phyloP scores from a whole-genome alignment of 2,113 vertebrate species.

The Salvelinus fontinalis region DNA sequence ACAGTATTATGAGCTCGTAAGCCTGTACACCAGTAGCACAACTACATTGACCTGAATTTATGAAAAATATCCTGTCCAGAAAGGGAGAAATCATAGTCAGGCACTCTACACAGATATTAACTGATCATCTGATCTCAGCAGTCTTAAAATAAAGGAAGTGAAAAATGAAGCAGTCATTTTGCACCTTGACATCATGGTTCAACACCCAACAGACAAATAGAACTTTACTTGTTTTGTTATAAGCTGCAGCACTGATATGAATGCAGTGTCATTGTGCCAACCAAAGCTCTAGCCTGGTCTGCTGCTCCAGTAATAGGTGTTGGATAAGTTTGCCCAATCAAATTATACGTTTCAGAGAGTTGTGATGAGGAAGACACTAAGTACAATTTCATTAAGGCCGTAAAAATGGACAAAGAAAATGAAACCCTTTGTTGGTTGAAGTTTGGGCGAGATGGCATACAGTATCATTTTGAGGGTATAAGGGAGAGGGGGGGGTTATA shows the following conservation, averaged over 20 bases:
- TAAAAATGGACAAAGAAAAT: slow-evolving; percentile 30
- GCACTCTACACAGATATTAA: not conserved
- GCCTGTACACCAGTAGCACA: not conserved
- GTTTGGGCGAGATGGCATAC: slow-evolving; percentile 40
- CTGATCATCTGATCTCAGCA: not conserved
- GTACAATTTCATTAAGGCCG: slow-evolving; percentile 27
- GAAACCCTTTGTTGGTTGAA: slow-evolving; percentile 20
- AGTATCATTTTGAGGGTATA: slow-evolving; percentile 56
- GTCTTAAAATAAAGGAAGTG: not conserved
- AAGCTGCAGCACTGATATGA: not conserved
- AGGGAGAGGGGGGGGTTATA: slow-evolving; percentile 39
- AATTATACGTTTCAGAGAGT: not conserved
- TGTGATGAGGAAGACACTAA: slow-evolving; percentile 8
- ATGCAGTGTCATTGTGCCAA: not conserved
- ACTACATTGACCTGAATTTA: not conserved
- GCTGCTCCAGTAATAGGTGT: not conserved
- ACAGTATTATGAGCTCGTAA: not conserved
- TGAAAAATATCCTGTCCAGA: not conserved
- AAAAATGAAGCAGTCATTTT: not conserved
- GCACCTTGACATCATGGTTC: not conserved
- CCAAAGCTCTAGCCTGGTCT: not conserved
- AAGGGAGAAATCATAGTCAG: not conserved
- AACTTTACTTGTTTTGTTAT: not conserved
- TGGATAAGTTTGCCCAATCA: not conserved
- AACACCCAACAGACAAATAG: not conserved